These are phyloP conservation scores for Phortica okadai DNA, from an alignment of 2,888 invertebrate genomes.

Conservation along the genomic window DNA sequence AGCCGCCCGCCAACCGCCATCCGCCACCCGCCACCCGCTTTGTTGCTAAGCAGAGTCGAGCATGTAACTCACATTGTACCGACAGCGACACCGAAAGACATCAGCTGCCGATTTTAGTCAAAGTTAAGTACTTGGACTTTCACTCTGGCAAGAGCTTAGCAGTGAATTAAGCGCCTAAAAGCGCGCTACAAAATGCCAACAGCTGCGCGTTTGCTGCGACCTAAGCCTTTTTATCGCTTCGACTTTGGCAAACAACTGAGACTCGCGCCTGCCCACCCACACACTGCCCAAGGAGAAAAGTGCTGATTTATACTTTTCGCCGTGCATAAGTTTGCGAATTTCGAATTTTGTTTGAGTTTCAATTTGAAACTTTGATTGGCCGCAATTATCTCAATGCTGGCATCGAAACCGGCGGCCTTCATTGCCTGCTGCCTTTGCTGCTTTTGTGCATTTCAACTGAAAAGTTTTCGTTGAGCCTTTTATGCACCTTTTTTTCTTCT, in stretches of 20 bases:
- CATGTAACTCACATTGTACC: neutral
- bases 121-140: neutral
- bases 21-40: neutral
- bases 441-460: constrained; percentile 35
- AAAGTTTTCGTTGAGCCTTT: constrained; percentile 49
- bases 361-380: constrained; percentile 63
- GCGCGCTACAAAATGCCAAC: neutral
- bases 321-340: constrained; percentile 19
- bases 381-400: constrained; percentile 65
- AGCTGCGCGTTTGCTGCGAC: constrained; percentile 5
- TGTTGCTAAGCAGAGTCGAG: constrained; percentile 5
- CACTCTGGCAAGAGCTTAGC: constrained; percentile 9
- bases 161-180: constrained; percentile 31
- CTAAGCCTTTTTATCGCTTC: constrained; percentile 22
- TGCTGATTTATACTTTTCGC: constrained; percentile 43
- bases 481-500: constrained; percentile 23
- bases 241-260: constrained; percentile 34
- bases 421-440: neutral
- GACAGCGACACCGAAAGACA: neutral
- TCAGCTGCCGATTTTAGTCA: neutral
- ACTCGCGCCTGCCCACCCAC: neutral
- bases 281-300: neutral
- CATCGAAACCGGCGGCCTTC: constrained; percentile 44
- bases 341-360: constrained; percentile 37
- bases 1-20: neutral